Evolutionary conservation across 2,888 invertebrate genomes (phyloP), one percentile per base, ranked within the genome.

Genomic region (Patella pellucida): DNA sequence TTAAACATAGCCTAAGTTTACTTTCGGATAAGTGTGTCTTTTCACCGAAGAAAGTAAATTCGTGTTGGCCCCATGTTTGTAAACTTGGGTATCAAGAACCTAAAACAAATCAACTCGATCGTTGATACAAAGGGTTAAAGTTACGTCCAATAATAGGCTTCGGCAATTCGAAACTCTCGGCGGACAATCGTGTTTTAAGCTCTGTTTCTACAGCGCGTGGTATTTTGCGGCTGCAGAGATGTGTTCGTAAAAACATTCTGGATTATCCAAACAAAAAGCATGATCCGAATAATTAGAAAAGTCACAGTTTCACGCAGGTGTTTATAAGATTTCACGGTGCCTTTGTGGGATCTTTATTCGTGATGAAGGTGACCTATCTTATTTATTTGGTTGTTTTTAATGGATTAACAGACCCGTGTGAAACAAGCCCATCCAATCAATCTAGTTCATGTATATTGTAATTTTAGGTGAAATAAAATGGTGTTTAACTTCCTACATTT

Each of bases 51-150:
- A 62, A 62, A 62, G 62, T 62, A 62, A 62, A 62, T 23, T 62
- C 23, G 19, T 23, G 14, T 14, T 62, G 23, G 23, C 62, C 23
- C 23, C 23, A 62, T 62, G 62, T 62, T 62, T 62, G 62, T 11
- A 62, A 62, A 62, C 62, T 62, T 62, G 19, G 62, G 62, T 62
- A 62, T 62, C 62, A 19, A 62, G 41, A 62, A 62, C 62, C 62
- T 14, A 62, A 62, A 62, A 62, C 62, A 62, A 62, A 62, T 62
- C 62, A 62, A 19, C 62, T 62, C 62, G 3, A 23, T 62, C 62
- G 62, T 62, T 62, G 62, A 62, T 62, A 62, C 62, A 62, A 62
- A 62, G 62, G 62, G 19, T 11, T 62, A 23, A 62, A 23, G 23
- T 62, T 62, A 15, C 62, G 62, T 11, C 62, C 62, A 12, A 62